A percentile compares a stretch with the other conserved stretches of the same genome.
Evolutionary conservation across 1,140 invertebrate genomes (phyloP).

Genomic region (Bathynomus jamesi): DNA sequence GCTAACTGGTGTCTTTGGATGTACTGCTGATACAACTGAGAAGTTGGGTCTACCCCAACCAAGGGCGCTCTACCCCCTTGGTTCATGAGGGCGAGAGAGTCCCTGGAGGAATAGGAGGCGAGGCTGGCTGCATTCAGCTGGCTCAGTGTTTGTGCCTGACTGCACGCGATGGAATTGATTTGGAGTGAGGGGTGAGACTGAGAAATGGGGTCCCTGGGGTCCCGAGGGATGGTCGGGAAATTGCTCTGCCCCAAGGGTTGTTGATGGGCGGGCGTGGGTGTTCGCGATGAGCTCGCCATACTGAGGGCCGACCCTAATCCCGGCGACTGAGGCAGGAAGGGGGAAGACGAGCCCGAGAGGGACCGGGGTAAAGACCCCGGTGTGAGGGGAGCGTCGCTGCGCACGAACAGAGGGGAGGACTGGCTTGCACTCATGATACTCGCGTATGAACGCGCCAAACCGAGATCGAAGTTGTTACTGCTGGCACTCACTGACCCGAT

Average conservation of each 20-base stretch:
- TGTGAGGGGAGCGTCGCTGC: conserved; percentile 30
- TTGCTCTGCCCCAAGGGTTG: conserved; percentile 31
- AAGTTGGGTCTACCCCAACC: conserved; percentile 39
- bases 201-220: conserved; percentile 33
- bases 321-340: conserved; percentile 33
- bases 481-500: conserved; percentile 15
- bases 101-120: conserved; percentile 43
- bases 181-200: conserved; percentile 33
- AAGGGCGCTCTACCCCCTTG: conserved; percentile 39
- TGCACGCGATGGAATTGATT: conserved; percentile 32
- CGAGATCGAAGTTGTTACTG: conserved; percentile 31
- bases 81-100: conserved; percentile 46
- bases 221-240: conserved; percentile 26
- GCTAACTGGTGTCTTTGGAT: conserved; percentile 49
- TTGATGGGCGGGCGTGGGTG: conserved; percentile 36
- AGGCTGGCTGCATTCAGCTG: conserved; percentile 42
- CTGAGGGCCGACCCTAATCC: conserved; percentile 31
- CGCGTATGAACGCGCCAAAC: conserved; percentile 31
- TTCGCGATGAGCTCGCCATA: conserved; percentile 31
- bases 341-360: conserved; percentile 31
- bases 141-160: conserved; percentile 32
- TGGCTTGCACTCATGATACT: conserved; percentile 31
- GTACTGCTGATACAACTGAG: conserved; percentile 59
- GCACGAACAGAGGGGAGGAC: conserved; percentile 34
- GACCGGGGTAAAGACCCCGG: conserved; percentile 30